Conservation (phyloP, 2,888 invertebrate genomes). For the Cancer borealis region DNA sequence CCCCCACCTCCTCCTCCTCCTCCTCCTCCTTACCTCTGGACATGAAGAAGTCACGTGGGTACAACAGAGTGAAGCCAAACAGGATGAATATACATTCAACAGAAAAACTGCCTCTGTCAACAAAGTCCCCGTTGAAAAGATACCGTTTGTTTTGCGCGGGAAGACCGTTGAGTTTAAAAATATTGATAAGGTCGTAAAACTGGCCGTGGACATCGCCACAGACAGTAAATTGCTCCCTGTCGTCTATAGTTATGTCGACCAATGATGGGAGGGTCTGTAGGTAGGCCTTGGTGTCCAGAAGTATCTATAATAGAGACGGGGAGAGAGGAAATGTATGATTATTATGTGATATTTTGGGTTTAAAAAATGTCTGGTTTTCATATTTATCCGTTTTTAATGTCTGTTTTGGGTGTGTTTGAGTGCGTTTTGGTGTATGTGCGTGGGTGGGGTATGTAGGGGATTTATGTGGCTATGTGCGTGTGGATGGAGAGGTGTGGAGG, state of each 20-base stretch:
- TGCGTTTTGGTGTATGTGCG: no score
- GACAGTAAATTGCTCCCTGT: slow-evolving; percentile 95
- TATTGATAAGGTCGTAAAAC: slow-evolving; percentile 92
- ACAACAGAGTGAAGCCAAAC: slow-evolving; percentile 97
- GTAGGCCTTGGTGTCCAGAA: slow-evolving; percentile 92
- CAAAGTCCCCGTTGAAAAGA: slow-evolving; percentile 99
- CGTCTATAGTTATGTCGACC: slow-evolving; percentile 92
- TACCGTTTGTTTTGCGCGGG: slow-evolving; percentile 98
- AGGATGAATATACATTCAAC: slow-evolving; percentile 99
- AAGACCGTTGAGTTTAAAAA: slow-evolving; percentile 94
- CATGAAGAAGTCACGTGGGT: slow-evolving; percentile 98
- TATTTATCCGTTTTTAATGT: no score
- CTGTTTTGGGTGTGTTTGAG: no score
- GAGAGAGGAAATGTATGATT: no score
- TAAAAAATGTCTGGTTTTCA: no score
- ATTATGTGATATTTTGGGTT: no score
- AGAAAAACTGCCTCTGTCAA: slow-evolving; percentile 99
- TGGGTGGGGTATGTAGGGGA: no score
- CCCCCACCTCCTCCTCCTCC: neutral
- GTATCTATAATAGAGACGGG: slow-evolving; percentile 85
- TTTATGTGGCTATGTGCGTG: no score
- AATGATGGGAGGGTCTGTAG: slow-evolving; percentile 92
- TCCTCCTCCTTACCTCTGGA: slow-evolving; percentile 89
- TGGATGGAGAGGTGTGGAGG: no score
- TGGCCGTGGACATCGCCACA: slow-evolving; percentile 99